Conservation (phyloP, 2,888 invertebrate species). For the Tridacna gigas region DNA sequence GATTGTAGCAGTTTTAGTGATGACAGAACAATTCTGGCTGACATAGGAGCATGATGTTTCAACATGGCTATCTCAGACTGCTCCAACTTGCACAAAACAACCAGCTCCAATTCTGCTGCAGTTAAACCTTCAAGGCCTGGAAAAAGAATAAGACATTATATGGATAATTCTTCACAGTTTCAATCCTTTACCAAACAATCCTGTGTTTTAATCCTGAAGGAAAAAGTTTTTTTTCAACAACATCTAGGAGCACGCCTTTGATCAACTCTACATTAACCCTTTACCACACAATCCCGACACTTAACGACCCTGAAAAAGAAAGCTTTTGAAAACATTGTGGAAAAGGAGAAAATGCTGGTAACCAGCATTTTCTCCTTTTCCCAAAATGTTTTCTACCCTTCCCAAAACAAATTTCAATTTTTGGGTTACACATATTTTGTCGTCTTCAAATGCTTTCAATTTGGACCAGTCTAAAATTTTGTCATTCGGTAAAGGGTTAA, state of each 20-base stretch:
- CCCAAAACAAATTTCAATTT: no score
- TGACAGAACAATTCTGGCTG: conserved; percentile 80
- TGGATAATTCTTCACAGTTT: neutral
- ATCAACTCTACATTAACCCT: neutral
- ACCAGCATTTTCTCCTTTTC: no score
- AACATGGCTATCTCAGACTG: conserved; percentile 80
- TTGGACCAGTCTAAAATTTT: no score
- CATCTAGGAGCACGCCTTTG: no score
- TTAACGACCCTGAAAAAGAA: neutral
- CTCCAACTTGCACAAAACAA: conserved; percentile 80
- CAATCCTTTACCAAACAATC: neutral
- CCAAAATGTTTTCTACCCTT: no score
- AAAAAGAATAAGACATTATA: no score
- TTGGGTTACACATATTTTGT: no score
- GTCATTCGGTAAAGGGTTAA: no score
- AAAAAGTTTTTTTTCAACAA: no score
- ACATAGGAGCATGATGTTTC: conserved; percentile 83
- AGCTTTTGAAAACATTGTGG: neutral
- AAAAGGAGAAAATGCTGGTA: no score
- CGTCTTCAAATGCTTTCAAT: no score
- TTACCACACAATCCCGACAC: neutral
- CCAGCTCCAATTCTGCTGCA: conserved; percentile 83
- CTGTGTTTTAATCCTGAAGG: neutral
- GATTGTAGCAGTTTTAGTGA: conserved; percentile 81
- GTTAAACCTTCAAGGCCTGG: conserved; percentile 75